phyloP scores from a whole-genome alignment of 2,888 invertebrate genomes.

The Toxonevra muliebris region DNA sequence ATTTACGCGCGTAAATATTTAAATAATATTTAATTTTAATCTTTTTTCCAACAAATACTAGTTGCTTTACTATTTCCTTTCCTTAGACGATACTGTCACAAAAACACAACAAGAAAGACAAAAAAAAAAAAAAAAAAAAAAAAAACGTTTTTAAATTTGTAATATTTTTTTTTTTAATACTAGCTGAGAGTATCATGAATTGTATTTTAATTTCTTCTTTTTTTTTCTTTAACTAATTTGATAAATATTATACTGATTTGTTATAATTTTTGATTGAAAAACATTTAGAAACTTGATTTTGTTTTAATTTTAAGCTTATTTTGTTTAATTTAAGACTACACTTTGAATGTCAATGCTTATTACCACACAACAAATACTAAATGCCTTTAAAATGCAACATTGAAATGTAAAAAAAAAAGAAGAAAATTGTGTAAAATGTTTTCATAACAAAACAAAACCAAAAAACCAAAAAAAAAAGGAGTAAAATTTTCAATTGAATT shows the following conservation, averaged over 20 bases:
- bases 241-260: conserved; percentile 49
- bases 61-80: no score
- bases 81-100: no score
- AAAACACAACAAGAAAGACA: no score
- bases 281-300: not conserved
- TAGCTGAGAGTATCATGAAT: not conserved
- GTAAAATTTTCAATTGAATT: no score
- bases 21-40: no score
- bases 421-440: no score
- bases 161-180: conserved; percentile 3
- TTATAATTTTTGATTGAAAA: conserved; percentile 26
- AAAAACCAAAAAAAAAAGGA: no score
- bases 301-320: not conserved
- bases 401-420: no score
- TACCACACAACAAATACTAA: not conserved
- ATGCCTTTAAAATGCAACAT: conserved; percentile 28
- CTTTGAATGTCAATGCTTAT: not conserved
- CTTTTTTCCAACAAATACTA: no score
- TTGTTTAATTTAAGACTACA: conserved; percentile 7
- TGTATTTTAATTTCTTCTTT: conserved; percentile 24
- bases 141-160: conserved; percentile 18
- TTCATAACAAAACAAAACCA: no score
- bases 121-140: no score
- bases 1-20: no score
- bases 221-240: conserved; percentile 20